Evolutionary conservation across 1,140 invertebrate species (phyloP).

Genomic region (Drosophila mayri): DNA sequence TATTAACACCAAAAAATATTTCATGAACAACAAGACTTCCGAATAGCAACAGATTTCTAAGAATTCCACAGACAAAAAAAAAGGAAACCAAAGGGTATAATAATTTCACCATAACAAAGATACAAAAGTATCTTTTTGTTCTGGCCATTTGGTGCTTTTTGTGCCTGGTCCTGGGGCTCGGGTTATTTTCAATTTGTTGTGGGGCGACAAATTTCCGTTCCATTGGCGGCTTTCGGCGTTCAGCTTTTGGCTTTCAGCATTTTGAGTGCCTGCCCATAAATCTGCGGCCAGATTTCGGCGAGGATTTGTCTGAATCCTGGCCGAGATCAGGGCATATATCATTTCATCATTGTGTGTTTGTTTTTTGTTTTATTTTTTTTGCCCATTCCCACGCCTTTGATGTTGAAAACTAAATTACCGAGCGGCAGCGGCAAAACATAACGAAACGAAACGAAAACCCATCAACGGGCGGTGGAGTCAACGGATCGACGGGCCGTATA

Average conservation of each 20-base stretch:
- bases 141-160: conserved; percentile 22
- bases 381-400: conserved; percentile 77
- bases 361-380: conserved; percentile 35
- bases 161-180: neutral
- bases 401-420: conserved; percentile 79
- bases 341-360: conserved; percentile 44
- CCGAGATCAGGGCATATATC: conserved; percentile 59
- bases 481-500: conserved; percentile 32
- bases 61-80: conserved; percentile 5
- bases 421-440: conserved; percentile 42
- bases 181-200: conserved; percentile 67
- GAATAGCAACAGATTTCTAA: conserved; percentile 6
- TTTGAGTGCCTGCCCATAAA: conserved; percentile 60
- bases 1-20: conserved; percentile 2
- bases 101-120: conserved; percentile 33
- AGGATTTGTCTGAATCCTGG: conserved; percentile 71
- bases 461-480: conserved; percentile 27
- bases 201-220: conserved; percentile 79
- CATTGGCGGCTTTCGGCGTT: conserved; percentile 61
- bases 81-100: conserved; percentile 6
- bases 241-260: conserved; percentile 24
- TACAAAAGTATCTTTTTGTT: conserved; percentile 35
- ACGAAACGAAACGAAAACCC: conserved; percentile 34
- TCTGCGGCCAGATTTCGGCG: conserved; percentile 43
- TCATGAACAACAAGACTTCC: neutral